Conservation (phyloP, 2,797 vertebrate species). For the Melanotaenia boesemani region DNA sequence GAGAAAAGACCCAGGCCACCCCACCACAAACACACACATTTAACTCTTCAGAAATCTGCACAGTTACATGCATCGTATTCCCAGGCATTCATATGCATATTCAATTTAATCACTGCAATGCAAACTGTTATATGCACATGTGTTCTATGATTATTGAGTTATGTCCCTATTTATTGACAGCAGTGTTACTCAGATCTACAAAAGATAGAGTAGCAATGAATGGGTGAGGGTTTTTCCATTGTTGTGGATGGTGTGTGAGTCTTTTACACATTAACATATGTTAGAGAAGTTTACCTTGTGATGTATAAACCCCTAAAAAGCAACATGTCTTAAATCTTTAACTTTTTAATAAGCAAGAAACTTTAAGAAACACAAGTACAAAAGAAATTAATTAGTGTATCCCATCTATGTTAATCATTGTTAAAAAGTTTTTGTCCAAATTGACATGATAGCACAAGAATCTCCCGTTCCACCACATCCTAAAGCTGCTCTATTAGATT, state of each 20-base stretch:
- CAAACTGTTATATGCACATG: neutral
- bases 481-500: no score
- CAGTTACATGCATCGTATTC: conserved; percentile 36
- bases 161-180: conserved; percentile 6
- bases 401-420: no score
- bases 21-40: conserved; percentile 3
- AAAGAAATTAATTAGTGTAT: no score
- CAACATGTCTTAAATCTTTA: no score
- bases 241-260: neutral
- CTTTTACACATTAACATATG: neutral
- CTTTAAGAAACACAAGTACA: no score
- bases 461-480: no score
- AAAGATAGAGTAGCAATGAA: no score
- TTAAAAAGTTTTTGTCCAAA: no score
- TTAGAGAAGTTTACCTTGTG: neutral
- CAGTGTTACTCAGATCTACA: neutral
- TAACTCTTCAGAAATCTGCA: conserved; percentile 17
- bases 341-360: no score
- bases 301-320: neutral
- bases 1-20: conserved; percentile 24
- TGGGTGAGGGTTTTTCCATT: neutral
- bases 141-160: conserved; percentile 3
- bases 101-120: neutral
- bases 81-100: neutral
- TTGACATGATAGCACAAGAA: no score